Evolutionary conservation across 2,888 invertebrate genomes (phyloP).

Genomic region (Trissoscelio sp.): DNA sequence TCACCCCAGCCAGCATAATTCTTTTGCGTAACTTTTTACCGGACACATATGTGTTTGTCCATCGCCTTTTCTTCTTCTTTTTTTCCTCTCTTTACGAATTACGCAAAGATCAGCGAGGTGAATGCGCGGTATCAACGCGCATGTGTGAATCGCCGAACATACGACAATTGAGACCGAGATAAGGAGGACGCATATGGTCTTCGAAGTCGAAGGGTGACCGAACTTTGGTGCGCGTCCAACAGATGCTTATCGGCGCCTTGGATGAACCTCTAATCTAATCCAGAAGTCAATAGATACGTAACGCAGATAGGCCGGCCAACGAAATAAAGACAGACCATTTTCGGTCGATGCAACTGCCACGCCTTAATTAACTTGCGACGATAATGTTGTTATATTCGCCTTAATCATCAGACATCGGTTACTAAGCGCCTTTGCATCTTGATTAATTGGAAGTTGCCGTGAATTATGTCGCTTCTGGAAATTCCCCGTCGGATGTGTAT

Average conservation of each 20-base stretch:
- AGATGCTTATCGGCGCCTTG: conserved; percentile 76
- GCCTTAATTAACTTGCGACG: conserved; percentile 80
- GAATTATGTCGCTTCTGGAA: conserved; percentile 27
- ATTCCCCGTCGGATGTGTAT: conserved; percentile 18
- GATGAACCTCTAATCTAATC: conserved; percentile 79
- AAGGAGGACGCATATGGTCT: conserved; percentile 78
- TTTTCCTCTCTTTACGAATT: conserved; percentile 49
- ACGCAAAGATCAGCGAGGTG: conserved; percentile 61
- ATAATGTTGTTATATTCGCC: conserved; percentile 63
- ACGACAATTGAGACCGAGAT: conserved; percentile 71
- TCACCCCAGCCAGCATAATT: conserved; percentile 81
- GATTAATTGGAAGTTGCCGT: conserved; percentile 50
- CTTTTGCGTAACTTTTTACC: conserved; percentile 81
- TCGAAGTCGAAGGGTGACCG: conserved; percentile 72
- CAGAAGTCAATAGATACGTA: conserved; percentile 77
- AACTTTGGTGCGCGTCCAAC: conserved; percentile 74
- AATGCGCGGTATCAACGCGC: conserved; percentile 37
- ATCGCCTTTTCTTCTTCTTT: conserved; percentile 25
- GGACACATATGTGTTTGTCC: conserved; percentile 72
- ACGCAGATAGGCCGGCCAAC: conserved; percentile 71
- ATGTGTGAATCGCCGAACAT: conserved; percentile 46
- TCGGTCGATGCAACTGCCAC: conserved; percentile 75
- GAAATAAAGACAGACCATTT: conserved; percentile 73
- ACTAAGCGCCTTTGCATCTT: conserved; percentile 40
- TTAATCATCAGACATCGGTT: conserved; percentile 72